phyloP scores from a whole-genome alignment of 2,797 vertebrate genomes.

The Microhierax caerulescens region DNA sequence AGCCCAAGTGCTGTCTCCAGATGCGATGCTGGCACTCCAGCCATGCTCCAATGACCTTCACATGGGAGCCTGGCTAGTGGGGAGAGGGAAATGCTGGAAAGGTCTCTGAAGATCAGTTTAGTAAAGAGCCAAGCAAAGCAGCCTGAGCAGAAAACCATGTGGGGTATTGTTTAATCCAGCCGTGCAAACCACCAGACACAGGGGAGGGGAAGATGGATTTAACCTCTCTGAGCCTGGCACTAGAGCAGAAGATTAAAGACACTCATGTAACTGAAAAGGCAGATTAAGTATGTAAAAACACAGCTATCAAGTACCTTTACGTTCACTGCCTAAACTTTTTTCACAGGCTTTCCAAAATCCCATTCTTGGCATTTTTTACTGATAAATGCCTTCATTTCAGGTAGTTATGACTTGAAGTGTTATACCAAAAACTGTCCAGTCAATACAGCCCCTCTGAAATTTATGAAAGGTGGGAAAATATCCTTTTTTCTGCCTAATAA shows the following conservation, averaged over 20 bases:
- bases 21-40: not conserved
- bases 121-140: not conserved
- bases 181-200: not conserved
- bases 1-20: not conserved
- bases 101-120: not conserved
- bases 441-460: not conserved
- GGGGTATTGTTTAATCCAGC: not conserved
- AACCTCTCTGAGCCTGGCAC: not conserved
- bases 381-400: not conserved
- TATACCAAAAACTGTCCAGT: not conserved
- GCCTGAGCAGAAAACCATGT: not conserved
- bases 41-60: not conserved
- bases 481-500: not conserved
- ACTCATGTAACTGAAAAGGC: not conserved
- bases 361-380: not conserved
- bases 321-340: not conserved
- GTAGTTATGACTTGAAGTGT: not conserved
- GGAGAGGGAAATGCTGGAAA: not conserved
- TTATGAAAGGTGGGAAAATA: not conserved
- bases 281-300: not conserved
- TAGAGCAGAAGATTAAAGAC: not conserved
- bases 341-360: not conserved
- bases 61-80: not conserved
- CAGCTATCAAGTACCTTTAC: not conserved
- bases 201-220: not conserved